phyloP scores from a whole-genome alignment of 1,140 invertebrate genomes.

The Psix sp. region DNA sequence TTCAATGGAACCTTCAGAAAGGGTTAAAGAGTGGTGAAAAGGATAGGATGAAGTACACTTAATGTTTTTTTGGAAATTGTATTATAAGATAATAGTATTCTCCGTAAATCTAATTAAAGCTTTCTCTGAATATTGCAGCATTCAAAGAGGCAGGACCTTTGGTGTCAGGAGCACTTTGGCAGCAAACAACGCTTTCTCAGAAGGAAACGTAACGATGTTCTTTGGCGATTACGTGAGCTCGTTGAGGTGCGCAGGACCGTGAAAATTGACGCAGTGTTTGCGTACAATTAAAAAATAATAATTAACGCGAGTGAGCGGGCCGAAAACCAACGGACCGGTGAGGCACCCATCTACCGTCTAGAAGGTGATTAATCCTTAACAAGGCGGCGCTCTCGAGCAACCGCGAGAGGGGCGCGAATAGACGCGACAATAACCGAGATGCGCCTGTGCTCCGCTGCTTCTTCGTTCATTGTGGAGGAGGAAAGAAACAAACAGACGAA shows the following conservation, averaged over 20 bases:
- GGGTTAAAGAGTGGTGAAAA: no score
- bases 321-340: slow-evolving; percentile 35
- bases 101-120: slow-evolving; percentile 21
- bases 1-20: no score
- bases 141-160: slow-evolving; percentile 20
- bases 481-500: slow-evolving; percentile 41
- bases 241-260: slow-evolving; percentile 31
- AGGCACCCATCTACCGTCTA: slow-evolving; percentile 42
- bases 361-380: slow-evolving; percentile 74
- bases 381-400: slow-evolving; percentile 67
- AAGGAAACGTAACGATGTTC: slow-evolving; percentile 44
- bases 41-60: no score
- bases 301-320: slow-evolving; percentile 59
- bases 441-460: slow-evolving; percentile 14
- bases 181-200: slow-evolving; percentile 21
- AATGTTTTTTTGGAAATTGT: no score
- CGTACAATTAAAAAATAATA: slow-evolving; percentile 71
- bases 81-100: no score
- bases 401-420: slow-evolving; percentile 37
- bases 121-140: slow-evolving; percentile 15
- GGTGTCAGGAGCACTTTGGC: slow-evolving; percentile 12
- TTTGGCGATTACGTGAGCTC: slow-evolving; percentile 52
- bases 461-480: slow-evolving; percentile 47
- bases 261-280: slow-evolving; percentile 58
- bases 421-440: slow-evolving; percentile 57